Conservation (phyloP, 2,113 vertebrate genomes). For the Pluvialis apricaria region DNA sequence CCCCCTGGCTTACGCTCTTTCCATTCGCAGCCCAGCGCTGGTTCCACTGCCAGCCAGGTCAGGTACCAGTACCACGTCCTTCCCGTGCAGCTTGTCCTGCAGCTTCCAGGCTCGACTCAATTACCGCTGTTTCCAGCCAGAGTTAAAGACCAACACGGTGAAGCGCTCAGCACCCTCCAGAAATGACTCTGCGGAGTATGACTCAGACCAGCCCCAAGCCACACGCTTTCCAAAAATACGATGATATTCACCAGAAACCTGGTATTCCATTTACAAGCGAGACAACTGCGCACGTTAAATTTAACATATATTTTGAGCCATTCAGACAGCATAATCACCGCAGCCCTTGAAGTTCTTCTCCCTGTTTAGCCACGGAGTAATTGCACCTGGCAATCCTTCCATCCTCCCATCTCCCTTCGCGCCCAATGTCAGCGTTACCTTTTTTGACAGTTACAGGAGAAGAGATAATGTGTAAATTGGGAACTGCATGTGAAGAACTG, state of each 20-base stretch:
- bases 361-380: background rate
- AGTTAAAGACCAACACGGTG: background rate
- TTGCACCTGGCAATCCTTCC: background rate
- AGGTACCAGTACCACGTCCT: background rate
- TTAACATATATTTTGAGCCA: background rate
- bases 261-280: background rate
- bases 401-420: background rate
- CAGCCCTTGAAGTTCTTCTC: background rate
- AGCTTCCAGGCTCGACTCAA: background rate
- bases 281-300: background rate
- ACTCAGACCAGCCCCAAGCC: background rate
- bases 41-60: background rate
- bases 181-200: background rate
- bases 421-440: background rate
- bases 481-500: background rate
- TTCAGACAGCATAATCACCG: background rate
- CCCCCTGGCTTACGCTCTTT: background rate
- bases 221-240: accelerated
- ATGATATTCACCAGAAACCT: background rate
- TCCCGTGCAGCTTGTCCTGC: background rate
- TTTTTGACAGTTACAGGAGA: background rate
- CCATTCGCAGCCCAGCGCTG: background rate
- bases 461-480: background rate
- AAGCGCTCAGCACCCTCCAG: background rate
- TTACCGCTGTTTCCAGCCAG: background rate